These are phyloP conservation scores for Poliocrania exsul DNA, from an alignment of 2,797 vertebrate species.

Conservation along the genomic window DNA sequence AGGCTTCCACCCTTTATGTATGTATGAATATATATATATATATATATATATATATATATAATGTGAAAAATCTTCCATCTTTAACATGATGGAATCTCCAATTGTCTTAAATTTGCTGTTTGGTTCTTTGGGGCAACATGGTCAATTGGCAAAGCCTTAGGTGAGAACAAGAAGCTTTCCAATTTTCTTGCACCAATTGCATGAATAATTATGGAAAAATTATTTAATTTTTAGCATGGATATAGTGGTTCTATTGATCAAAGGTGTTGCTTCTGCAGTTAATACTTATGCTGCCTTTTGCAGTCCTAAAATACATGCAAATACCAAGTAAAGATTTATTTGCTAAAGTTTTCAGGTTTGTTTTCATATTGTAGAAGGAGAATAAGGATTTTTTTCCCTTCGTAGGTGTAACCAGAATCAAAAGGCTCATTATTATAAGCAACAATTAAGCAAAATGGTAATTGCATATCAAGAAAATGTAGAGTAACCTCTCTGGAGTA, in stretches of 20 bases:
- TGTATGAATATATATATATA: not conserved
- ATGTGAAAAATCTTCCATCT: not conserved
- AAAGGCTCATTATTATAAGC: not conserved
- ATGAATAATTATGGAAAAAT: not conserved
- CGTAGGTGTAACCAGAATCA: not conserved
- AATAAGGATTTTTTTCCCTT: not conserved
- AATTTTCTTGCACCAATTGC: not conserved
- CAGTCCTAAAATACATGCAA: not conserved
- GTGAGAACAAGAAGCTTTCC: not conserved
- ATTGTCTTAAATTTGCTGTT: not conserved
- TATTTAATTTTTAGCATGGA: not conserved
- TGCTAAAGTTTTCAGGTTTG: not conserved
- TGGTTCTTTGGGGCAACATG: accelerated
- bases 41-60: not conserved
- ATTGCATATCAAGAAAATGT: not conserved
- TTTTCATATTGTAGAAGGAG: not conserved
- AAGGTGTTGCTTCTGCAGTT: not conserved
- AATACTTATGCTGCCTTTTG: not conserved
- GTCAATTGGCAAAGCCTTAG: not conserved
- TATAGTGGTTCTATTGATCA: not conserved
- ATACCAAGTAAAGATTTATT: not conserved
- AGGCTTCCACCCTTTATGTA: not conserved
- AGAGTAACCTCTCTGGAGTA: not conserved
- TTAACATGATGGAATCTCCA: not conserved
- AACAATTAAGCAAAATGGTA: not conserved